Percentiles rank a stretch among this genome's conserved stretches.
Conservation (phyloP, 2,888 invertebrate genomes). For the Euzophera pinguis region DNA sequence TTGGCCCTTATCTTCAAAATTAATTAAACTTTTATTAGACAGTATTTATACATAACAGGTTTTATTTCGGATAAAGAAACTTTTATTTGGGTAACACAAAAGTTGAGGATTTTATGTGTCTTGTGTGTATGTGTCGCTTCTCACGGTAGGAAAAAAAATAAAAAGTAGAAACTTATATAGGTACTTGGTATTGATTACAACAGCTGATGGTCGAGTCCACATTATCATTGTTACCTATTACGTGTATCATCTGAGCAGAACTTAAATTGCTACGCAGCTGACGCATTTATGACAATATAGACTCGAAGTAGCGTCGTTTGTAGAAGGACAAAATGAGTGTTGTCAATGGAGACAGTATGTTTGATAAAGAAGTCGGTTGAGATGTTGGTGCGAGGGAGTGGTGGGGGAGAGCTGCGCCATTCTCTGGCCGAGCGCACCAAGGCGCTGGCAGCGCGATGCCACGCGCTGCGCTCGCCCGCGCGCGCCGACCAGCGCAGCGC, state of each 20-base stretch:
- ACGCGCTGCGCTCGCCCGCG: constrained; percentile 67
- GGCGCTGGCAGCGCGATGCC: constrained; percentile 71
- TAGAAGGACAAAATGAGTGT: constrained; percentile 29
- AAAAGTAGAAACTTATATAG: too few species aligned
- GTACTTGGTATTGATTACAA: constrained; percentile 37
- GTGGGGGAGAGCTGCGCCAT: constrained; percentile 69
- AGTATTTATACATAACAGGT: too few species aligned
- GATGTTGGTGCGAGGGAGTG: constrained; percentile 72
- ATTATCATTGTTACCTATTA: background rate
- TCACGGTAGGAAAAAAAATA: constrained; percentile 7
- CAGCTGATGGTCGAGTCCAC: background rate
- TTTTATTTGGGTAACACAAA: too few species aligned
- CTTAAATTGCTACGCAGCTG: background rate
- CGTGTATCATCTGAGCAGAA: background rate
- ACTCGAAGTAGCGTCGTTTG: background rate
- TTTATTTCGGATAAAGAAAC: too few species aligned
- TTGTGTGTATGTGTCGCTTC: too few species aligned
- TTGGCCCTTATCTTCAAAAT: background rate
- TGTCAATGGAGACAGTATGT: constrained; percentile 28
- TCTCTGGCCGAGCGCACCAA: constrained; percentile 74
- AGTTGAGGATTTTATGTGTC: too few species aligned
- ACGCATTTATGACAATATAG: background rate
- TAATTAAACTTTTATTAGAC: background rate
- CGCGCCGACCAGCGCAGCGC: constrained; percentile 48
- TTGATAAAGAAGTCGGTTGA: constrained; percentile 46